These are phyloP conservation scores for Astropecten irregularis DNA, from an alignment of 53 echinoderm and acorn worm genomes.

Conservation along the genomic window DNA sequence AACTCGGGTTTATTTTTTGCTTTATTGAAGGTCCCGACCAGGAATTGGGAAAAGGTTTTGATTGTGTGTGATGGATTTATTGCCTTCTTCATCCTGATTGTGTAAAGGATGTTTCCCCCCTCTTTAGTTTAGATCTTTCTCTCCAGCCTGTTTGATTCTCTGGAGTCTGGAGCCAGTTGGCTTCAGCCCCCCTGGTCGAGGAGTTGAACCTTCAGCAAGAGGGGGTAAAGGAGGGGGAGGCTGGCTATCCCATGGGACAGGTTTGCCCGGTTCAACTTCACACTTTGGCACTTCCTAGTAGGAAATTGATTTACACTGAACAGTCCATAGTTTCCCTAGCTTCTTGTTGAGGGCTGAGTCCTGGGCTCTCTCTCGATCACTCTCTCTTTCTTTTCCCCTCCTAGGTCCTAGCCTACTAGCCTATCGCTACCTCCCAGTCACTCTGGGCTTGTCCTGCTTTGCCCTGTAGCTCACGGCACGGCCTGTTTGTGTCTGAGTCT, in stretches of 20 bases:
- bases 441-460: neutral
- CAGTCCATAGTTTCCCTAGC: constrained; percentile 39
- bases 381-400: neutral
- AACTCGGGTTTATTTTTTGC: neutral
- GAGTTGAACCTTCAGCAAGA: constrained; percentile 5
- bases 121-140: neutral
- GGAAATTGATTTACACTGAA: constrained; percentile 53
- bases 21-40: neutral
- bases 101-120: constrained; percentile 29
- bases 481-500: constrained; percentile 29
- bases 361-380: neutral
- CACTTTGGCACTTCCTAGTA: constrained; percentile 39
- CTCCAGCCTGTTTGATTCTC: too few relatives aligned
- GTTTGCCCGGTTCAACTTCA: constrained; percentile 49
- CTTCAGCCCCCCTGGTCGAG: neutral
- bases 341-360: neutral
- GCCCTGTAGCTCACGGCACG: neutral
- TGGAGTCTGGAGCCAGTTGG: too few relatives aligned
- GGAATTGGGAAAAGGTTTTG: constrained; percentile 6
- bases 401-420: neutral
- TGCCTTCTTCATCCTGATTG: constrained; percentile 45
- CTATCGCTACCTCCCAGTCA: neutral
- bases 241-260: constrained; percentile 17
- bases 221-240: too few relatives aligned
- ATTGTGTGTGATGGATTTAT: constrained; percentile 54